Percentiles rank a stretch among this genome's conserved stretches.
phyloP scores from a whole-genome alignment of 1,140 invertebrate genomes.

The Chrysomallon squamiferum region DNA sequence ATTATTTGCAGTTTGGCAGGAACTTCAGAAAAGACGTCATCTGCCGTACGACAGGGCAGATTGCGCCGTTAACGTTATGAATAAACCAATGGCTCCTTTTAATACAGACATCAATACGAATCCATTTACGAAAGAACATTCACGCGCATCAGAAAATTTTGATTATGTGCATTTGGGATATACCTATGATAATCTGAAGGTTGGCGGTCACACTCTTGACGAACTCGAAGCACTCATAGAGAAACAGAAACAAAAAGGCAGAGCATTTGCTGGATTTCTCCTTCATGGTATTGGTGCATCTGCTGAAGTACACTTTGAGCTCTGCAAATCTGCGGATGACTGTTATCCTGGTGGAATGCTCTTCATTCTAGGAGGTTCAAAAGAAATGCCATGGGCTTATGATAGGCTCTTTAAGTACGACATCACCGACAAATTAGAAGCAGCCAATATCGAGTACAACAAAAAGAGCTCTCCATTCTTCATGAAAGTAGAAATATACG shows the following conservation, averaged over 20 bases:
- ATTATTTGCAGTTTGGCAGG: conserved; percentile 32
- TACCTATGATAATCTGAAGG: conserved; percentile 23
- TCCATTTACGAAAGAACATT: conserved; percentile 16
- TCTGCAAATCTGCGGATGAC: neutral
- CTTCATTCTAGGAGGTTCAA: conserved; percentile 24
- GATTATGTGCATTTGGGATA: conserved; percentile 24
- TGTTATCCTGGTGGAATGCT: conserved; percentile 11
- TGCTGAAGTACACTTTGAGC: neutral
- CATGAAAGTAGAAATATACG: conserved; percentile 9
- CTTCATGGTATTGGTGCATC: conserved; percentile 9
- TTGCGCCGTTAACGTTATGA: conserved; percentile 16
- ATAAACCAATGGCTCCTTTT: conserved; percentile 23
- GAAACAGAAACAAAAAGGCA: neutral
- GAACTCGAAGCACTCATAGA: conserved; percentile 18
- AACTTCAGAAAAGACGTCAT: conserved; percentile 17
- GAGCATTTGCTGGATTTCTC: conserved; percentile 23
- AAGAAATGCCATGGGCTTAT: conserved; percentile 33
- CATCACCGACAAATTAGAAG: conserved; percentile 13
- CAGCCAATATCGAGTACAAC: too few relatives aligned
- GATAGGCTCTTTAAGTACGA: conserved; percentile 25
- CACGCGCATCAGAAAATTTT: conserved; percentile 14
- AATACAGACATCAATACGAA: conserved; percentile 19
- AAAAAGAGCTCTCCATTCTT: too few relatives aligned
- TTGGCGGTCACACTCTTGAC: conserved; percentile 16
- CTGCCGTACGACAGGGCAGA: conserved; percentile 19